Conservation (phyloP, 2,113 vertebrate species). For the Oostethus manadensis region DNA sequence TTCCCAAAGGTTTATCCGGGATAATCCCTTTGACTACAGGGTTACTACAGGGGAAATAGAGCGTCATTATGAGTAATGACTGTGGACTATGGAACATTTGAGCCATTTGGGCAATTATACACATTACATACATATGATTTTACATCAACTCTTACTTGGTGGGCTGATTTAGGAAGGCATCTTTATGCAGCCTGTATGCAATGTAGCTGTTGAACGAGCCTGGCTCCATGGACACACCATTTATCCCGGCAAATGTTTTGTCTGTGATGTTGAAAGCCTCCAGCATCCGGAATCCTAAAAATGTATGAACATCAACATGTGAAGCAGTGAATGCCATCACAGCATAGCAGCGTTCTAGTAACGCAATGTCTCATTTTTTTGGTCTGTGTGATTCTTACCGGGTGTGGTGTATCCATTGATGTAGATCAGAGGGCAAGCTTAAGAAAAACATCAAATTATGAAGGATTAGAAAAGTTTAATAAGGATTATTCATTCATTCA, state of each 20-base stretch:
- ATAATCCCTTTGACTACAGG: conserved; percentile 22
- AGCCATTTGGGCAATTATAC: conserved; percentile 12
- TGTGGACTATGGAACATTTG: conserved; percentile 30
- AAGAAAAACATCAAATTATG: conserved; percentile 47
- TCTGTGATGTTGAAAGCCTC: conserved; percentile 96
- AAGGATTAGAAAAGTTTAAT: conserved; percentile 27
- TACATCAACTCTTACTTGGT: conserved; percentile 76
- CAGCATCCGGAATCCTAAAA: conserved; percentile 93
- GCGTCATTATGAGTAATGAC: conserved; percentile 50
- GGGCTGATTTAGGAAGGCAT: conserved; percentile 86
- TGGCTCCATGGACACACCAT: conserved; percentile 90
- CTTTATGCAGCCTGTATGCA: conserved; percentile 89
- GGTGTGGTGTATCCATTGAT: conserved; percentile 95
- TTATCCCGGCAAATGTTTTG: conserved; percentile 84
- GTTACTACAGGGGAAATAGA: conserved; percentile 23
- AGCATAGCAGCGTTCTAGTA: not conserved
- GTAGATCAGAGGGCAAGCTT: conserved; percentile 96
- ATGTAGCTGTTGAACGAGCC: conserved; percentile 93
- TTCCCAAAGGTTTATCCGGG: conserved; percentile 16
- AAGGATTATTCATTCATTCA: too few relatives aligned
- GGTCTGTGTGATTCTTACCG: conserved; percentile 72
- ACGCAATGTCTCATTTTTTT: conserved; percentile 8
- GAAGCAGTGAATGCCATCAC: not conserved
- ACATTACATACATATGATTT: conserved; percentile 7
- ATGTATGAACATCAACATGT: conserved; percentile 6